Evolutionary conservation across 92 coral and sea anemone genomes (phyloP).

Genomic region (Epizoanthus ramosus): DNA sequence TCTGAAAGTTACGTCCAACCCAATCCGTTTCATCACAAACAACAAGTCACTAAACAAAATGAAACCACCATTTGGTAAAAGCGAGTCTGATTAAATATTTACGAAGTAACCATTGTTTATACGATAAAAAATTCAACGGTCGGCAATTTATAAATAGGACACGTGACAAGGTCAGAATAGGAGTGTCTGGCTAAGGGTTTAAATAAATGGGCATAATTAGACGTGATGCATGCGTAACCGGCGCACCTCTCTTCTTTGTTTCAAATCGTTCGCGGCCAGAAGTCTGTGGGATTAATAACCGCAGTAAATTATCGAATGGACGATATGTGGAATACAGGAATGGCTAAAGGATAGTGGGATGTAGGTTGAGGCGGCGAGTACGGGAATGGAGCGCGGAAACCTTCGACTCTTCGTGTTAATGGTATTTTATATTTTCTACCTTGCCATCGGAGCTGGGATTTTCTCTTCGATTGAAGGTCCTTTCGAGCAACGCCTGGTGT

Average conservation of each 20-base stretch:
- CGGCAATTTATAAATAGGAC: not conserved
- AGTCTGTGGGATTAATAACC: slow-evolving; percentile 12
- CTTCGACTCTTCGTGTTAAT: slow-evolving; percentile 75
- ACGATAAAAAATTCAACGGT: not conserved
- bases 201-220: slow-evolving; percentile 34
- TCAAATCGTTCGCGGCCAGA: slow-evolving; percentile 2
- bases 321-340: not conserved
- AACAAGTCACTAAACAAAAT: no score
- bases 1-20: no score
- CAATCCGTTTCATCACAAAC: no score
- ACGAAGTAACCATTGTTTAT: not conserved
- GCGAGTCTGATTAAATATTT: not conserved
- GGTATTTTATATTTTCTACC: slow-evolving; percentile 83
- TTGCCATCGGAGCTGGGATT: slow-evolving; percentile 93
- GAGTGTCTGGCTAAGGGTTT: not conserved
- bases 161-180: not conserved
- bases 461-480: slow-evolving; percentile 99
- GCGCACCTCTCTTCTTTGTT: slow-evolving; percentile 17
- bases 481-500: slow-evolving; percentile 77
- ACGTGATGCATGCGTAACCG: slow-evolving; percentile 28
- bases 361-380: not conserved
- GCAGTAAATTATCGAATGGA: not conserved
- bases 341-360: not conserved
- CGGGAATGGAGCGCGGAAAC: slow-evolving; percentile 84
- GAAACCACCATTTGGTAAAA: no score